Evolutionary conservation across 2,797 vertebrate genomes (phyloP).

Genomic region (Aythya fuligula): DNA sequence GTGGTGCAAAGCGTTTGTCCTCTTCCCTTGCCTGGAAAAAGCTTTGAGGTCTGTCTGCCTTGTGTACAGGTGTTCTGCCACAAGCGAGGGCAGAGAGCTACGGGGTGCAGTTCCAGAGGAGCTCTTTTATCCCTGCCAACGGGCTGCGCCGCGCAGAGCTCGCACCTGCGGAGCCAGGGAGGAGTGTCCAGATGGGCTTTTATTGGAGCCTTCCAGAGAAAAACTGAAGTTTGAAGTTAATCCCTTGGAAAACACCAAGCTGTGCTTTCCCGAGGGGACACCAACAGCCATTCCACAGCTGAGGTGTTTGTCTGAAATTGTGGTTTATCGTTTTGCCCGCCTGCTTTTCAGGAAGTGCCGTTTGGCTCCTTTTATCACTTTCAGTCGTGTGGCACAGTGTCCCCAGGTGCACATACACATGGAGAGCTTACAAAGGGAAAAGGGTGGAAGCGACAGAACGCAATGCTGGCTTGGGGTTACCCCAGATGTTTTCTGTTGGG

Average conservation of each 20-base stretch:
- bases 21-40: background rate
- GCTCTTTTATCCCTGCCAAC: background rate
- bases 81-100: background rate
- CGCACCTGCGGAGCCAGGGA: conserved; percentile 46
- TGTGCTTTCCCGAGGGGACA: background rate
- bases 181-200: conserved; percentile 1
- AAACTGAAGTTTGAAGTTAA: conserved; percentile 56
- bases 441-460: background rate
- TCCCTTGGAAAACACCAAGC: conserved; percentile 69
- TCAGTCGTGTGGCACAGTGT: background rate
- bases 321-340: background rate
- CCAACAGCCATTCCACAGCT: background rate
- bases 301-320: background rate
- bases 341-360: background rate
- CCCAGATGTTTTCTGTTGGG: background rate
- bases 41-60: background rate
- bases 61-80: background rate
- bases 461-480: background rate
- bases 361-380: background rate
- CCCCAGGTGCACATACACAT: background rate
- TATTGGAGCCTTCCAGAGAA: conserved; percentile 51
- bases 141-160: conserved; percentile 23
- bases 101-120: background rate
- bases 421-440: background rate
- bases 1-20: background rate